Evolutionary conservation across 2,113 vertebrate species (phyloP), one percentile per base, ranked within the genome.

Genomic region (Ophthalmolycus amberensis): DNA sequence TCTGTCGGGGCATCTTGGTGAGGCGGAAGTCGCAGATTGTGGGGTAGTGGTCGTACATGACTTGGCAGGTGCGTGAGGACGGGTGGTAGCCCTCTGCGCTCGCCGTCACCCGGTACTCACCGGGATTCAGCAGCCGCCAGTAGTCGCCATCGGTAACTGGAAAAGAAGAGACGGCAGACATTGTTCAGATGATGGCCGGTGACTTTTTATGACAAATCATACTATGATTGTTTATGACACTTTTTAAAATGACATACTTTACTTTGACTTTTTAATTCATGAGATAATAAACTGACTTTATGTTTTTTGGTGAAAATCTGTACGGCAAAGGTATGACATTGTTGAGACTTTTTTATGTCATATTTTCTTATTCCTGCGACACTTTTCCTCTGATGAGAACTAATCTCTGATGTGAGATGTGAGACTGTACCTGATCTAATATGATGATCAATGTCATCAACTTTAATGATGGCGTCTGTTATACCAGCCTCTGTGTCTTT

Each of bases 71-170:
- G 83, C 96, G 96, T 34, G 94, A 75, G 0, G 95, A 94, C 0
- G 96, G 94, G 8, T 93, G 86, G 86, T 96, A 99, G 65, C 97
- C 97, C 34, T 97, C 96, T 0, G 97, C 97, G 0, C 84, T 94
- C 0, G 88, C 98, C 0, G 91, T 96, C 66, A 99, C 95, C 0
- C 94, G 94, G 89, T 99, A 99, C 74, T 99, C 97, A 0, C 98
- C 98, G 0, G 98, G 98, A 82, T 99, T 99, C 87, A 99, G 93
- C 91, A 99, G 96, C 38, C 98, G 96, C 97, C 97, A 99, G 88
- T 96, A 99, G 64, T 99, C 98, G 0, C 98, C 98, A 0, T 94
- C 92, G 0, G 90, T 76, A 15, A 95, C 98, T 99, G 52, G 0
- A 25, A 5, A 18, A 42, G n/a, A 38, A 44, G 32, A 44, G 6